phyloP scores from a whole-genome alignment of 2,797 vertebrate species.

The Tachyglossus aculeatus region DNA sequence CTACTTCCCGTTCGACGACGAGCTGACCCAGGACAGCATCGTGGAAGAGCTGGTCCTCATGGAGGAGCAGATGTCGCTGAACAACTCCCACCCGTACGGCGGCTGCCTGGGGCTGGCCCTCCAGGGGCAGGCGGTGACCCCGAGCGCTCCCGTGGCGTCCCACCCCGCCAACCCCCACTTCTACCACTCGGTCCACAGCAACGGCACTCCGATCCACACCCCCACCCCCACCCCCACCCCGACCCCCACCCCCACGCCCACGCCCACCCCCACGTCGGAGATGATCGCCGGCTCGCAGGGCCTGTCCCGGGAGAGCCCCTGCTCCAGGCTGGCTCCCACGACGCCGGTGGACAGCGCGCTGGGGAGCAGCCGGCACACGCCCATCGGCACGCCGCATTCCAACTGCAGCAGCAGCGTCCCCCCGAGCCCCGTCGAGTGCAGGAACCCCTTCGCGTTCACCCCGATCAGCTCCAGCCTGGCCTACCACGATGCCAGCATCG shows the following conservation, averaged over 20 bases:
- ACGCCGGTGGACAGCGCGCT: constrained; percentile 94
- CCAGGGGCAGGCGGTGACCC: constrained; percentile 77
- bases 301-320: constrained; percentile 90
- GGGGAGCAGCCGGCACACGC: constrained; percentile 93
- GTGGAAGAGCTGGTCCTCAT: constrained; percentile 98
- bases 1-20: constrained; percentile 95
- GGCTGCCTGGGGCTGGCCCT: constrained; percentile 82
- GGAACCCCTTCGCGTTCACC: constrained; percentile 96
- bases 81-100: constrained; percentile 83
- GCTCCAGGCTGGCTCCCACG: constrained; percentile 85
- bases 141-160: constrained; percentile 75
- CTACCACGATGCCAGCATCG: constrained; percentile 89
- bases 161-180: constrained; percentile 79
- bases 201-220: constrained; percentile 83
- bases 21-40: constrained; percentile 98
- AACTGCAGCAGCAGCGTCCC: constrained; percentile 96
- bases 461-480: constrained; percentile 95
- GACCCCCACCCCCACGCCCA: constrained; percentile 86
- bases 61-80: constrained; percentile 98
- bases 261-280: constrained; percentile 90
- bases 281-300: constrained; percentile 85
- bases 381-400: constrained; percentile 92
- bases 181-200: constrained; percentile 84
- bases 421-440: constrained; percentile 96
- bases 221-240: constrained; percentile 86